These are phyloP conservation scores for Manis javanica DNA, from an alignment of 2,797 vertebrate species.

Conservation along the genomic window DNA sequence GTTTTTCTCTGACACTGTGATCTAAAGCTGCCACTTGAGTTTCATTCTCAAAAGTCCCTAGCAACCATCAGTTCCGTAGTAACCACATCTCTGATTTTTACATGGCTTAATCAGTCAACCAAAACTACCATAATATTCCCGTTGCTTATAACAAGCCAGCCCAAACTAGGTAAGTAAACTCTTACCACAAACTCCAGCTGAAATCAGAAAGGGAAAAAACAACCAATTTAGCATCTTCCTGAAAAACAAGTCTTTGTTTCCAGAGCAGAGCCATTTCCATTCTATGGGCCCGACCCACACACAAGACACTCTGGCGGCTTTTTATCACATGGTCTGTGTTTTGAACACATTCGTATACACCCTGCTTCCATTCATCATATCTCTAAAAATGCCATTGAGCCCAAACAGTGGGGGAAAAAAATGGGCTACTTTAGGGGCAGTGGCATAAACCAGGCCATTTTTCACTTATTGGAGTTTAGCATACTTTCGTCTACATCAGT, in stretches of 20 bases:
- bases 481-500: neutral
- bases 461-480: neutral
- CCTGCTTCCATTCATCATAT: neutral
- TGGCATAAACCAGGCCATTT: neutral
- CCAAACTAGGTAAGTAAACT: neutral
- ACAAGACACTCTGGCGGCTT: neutral
- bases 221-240: neutral
- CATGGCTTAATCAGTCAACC: neutral
- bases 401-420: neutral
- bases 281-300: neutral
- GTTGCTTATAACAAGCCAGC: neutral
- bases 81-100: neutral
- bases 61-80: neutral
- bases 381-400: neutral
- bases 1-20: neutral
- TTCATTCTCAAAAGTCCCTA: slow-evolving; percentile 11
- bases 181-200: neutral
- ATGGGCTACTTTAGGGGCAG: neutral
- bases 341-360: neutral
- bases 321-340: neutral
- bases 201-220: slow-evolving; percentile 28
- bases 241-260: neutral
- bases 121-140: neutral
- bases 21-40: neutral
- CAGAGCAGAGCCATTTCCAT: neutral